Evolutionary conservation across 2,888 invertebrate species (phyloP).

Genomic region (Orthosia gracilis): DNA sequence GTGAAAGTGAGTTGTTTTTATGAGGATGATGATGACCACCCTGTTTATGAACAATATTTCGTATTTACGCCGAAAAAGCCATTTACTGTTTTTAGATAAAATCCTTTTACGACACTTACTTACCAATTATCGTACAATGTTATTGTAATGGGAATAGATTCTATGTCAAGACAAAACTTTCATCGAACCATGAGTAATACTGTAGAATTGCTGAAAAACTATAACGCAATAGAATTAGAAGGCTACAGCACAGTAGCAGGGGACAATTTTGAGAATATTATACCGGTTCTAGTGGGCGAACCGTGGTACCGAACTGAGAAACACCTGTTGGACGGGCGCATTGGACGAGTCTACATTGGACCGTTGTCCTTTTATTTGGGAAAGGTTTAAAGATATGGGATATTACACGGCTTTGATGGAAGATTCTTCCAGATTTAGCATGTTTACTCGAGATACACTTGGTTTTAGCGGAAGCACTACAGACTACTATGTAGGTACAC

Average conservation of each 20-base stretch:
- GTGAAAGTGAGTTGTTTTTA: conserved; percentile 92
- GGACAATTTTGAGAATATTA: conserved; percentile 96
- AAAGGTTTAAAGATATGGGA: conserved; percentile 93
- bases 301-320: conserved; percentile 90
- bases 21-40: conserved; percentile 75
- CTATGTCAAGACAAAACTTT: conserved; percentile 95
- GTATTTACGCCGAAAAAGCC: conserved; percentile 89
- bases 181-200: conserved; percentile 95
- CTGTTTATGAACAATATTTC: conserved; percentile 93
- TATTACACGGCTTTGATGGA: conserved; percentile 95
- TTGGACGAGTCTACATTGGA: conserved; percentile 92
- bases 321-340: conserved; percentile 91
- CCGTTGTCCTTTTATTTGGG: conserved; percentile 95
- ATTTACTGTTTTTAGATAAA: conserved; percentile 56
- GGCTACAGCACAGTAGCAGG: conserved; percentile 97
- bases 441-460: conserved; percentile 53
- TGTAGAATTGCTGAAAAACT: conserved; percentile 87
- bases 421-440: conserved; percentile 91
- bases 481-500: conserved; percentile 95
- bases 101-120: conserved; percentile 39
- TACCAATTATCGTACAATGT: conserved; percentile 90
- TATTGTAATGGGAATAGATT: conserved; percentile 95
- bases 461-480: conserved; percentile 93
- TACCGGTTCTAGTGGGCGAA: conserved; percentile 94
- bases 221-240: conserved; percentile 93